These are phyloP conservation scores for Podotricha telesiphe DNA, from an alignment of 2,888 invertebrate species.

Conservation along the genomic window DNA sequence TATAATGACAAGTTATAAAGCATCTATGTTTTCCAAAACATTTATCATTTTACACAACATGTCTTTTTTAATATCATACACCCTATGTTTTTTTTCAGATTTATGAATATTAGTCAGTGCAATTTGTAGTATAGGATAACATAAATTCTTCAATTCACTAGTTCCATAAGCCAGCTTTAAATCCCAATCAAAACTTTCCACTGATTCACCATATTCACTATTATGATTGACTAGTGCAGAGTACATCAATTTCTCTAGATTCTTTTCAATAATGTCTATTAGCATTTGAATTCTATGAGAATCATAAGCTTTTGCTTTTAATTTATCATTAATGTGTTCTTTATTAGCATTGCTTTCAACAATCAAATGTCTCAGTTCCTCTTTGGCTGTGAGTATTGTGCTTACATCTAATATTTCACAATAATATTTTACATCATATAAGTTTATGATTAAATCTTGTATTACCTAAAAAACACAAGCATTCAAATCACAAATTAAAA, in stretches of 20 bases:
- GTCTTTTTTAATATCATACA: conserved; percentile 64
- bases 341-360: conserved; percentile 52
- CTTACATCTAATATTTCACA: conserved; percentile 33
- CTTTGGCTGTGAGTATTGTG: conserved; percentile 47
- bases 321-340: conserved; percentile 47
- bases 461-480: conserved; percentile 51
- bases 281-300: conserved; percentile 52
- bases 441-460: conserved; percentile 52
- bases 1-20: conserved; percentile 20
- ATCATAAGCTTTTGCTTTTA: conserved; percentile 51
- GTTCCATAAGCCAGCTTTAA: conserved; percentile 65
- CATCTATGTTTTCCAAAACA: conserved; percentile 54
- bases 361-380: conserved; percentile 55
- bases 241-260: conserved; percentile 54
- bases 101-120: conserved; percentile 54
- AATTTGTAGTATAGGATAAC: conserved; percentile 63
- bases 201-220: conserved; percentile 57
- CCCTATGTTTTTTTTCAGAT: conserved; percentile 48
- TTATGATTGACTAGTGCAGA: conserved; percentile 55
- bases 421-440: conserved; percentile 46
- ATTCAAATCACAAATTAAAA: conserved; percentile 13
- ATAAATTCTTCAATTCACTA: conserved; percentile 62
- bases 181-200: conserved; percentile 62
- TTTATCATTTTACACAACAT: conserved; percentile 60
- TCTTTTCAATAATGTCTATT: conserved; percentile 49